Evolutionary conservation across 2,888 invertebrate species (phyloP), one percentile per base, ranked within the genome.

Genomic region (Tinea pellionella): DNA sequence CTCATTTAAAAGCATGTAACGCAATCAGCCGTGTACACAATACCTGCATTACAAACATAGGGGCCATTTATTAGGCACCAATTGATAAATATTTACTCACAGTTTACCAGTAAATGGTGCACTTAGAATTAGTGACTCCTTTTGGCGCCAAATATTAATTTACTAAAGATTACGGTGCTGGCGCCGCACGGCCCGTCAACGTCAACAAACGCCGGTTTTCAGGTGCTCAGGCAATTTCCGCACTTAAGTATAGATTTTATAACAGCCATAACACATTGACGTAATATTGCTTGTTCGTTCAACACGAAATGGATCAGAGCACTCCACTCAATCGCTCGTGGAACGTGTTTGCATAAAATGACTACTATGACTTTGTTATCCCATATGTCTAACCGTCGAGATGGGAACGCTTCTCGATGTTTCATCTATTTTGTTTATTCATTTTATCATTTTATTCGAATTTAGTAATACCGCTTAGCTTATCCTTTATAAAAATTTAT

Each of bases 61-160:
- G 58, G 41, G 56, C 60, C 60, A 41, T 61, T 43, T 60, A 57
- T 57, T 57, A 57, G 15, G 57, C 30, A 30, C 15, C n/a, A 57
- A 57, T 32, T 68, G 65, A 75, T 78, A 78, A 80, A 79, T 78
- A 76, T 80, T 78, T 76, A 76, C 71, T 65, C 67, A 65, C 71
- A 71, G 72, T 72, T 74, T 59, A 68, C 67, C 74, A 70, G 69
- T 75, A 73, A 75, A 77, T 75, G 71, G 70, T 66, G 70, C 72
- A 73, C 74, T 77, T 69, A 68, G 72, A 71, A 74, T 78, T 75
- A 72, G 71, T 74, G 73, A 70, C 67, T 73, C 71, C 74, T 64
- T 65, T 64, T 75, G 82, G 80, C 78, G 80, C 78, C 76, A 72
- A 81, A 77, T 80, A 79, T 78, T 77, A 83, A 74, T 82, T 80